Percentiles rank a stretch among this genome's conserved stretches.
phyloP scores from a whole-genome alignment of 2,113 vertebrate species.

The Chrysochloris asiatica region DNA sequence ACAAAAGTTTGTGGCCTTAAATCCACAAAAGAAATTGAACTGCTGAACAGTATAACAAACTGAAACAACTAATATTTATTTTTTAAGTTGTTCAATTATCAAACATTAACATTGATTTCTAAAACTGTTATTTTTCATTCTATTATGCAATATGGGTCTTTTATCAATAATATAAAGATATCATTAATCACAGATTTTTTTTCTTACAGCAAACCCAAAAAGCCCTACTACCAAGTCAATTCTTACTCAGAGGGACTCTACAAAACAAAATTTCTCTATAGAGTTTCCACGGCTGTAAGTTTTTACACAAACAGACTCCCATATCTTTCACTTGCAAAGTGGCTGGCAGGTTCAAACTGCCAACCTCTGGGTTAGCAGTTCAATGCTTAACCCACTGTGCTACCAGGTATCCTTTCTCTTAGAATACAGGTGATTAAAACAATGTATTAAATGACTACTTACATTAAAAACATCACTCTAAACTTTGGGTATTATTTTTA shows the following conservation, averaged over 20 bases:
- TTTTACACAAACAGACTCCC: no score
- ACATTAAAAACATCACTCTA: background rate
- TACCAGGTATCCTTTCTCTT: background rate
- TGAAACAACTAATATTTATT: background rate
- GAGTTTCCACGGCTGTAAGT: no score
- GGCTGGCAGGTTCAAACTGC: no score
- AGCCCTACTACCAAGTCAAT: no score
- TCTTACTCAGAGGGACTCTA: no score
- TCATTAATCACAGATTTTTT: background rate
- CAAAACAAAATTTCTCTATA: no score
- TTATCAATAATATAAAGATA: background rate
- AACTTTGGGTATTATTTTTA: background rate
- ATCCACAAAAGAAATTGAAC: background rate
- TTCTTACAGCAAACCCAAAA: background rate
- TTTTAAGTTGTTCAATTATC: background rate
- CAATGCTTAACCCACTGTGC: no score
- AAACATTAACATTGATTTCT: background rate
- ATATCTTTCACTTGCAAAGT: no score
- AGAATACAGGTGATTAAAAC: conserved; percentile 12
- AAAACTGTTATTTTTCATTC: background rate
- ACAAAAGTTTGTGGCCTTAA: background rate
- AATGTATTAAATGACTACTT: background rate
- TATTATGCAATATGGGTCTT: background rate
- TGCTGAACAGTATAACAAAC: background rate
- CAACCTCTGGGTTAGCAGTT: no score